A percentile compares a stretch with the other conserved stretches of the same genome.
phyloP scores from a whole-genome alignment of 2,888 invertebrate species.

The Drosophila meridionalis region DNA sequence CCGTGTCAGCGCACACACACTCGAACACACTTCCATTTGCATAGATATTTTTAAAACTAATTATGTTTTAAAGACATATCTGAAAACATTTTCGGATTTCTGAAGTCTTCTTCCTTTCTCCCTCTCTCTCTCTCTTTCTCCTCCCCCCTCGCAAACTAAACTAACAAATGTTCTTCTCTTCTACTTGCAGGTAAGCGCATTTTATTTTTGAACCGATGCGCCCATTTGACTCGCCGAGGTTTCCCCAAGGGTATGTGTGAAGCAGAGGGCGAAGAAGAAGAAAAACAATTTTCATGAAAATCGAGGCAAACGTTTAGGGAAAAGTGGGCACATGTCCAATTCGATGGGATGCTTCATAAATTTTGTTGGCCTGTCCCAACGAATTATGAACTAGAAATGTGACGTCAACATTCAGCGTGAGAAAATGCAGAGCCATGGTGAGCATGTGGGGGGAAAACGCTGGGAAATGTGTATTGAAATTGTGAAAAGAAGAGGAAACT shows the following conservation, averaged over 20 bases:
- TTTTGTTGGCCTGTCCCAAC: conserved; percentile 48
- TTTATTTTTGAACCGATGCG: conserved; percentile 42
- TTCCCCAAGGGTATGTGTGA: conserved; percentile 39
- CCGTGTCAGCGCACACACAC: neutral
- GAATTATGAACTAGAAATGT: conserved; percentile 58
- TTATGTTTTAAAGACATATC: conserved; percentile 45
- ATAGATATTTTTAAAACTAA: conserved; percentile 37
- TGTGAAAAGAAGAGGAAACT: neutral
- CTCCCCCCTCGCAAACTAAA: neutral
- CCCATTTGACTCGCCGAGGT: conserved; percentile 9
- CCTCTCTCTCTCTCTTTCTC: rapidly evolving
- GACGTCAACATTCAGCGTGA: conserved; percentile 39
- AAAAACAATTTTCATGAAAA: conserved; percentile 14
- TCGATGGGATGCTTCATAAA: conserved; percentile 55
- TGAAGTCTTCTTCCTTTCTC: neutral
- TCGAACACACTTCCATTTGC: neutral
- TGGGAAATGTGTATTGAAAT: conserved; percentile 1
- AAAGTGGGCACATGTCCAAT: conserved; percentile 62
- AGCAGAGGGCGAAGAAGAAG: neutral
- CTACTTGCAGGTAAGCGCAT: conserved; percentile 57
- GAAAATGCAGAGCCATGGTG: conserved; percentile 16
- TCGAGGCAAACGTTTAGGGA: conserved; percentile 47
- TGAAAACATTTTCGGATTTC: conserved; percentile 36
- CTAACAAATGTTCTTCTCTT: conserved; percentile 15
- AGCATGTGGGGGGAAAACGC: neutral